Conservation (phyloP, 2,113 vertebrate genomes). For the Pterocles burchelli region DNA sequence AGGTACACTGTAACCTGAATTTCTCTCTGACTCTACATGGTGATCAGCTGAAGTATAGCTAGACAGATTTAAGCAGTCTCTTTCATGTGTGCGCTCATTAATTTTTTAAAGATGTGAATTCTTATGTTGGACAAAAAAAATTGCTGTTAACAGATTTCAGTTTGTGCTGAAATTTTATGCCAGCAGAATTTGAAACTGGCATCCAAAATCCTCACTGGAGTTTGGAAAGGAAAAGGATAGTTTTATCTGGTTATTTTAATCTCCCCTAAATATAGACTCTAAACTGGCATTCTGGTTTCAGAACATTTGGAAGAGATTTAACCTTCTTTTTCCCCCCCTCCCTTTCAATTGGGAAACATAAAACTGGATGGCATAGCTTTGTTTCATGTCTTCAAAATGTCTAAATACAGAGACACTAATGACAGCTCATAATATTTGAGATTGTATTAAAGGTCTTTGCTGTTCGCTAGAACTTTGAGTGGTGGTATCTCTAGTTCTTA, state of each 20-base stretch:
- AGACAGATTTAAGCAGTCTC: not conserved
- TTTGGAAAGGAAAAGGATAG: not conserved
- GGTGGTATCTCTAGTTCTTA: not conserved
- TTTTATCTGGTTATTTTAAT: constrained; percentile 7
- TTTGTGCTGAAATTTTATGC: not conserved
- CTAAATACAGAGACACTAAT: not conserved
- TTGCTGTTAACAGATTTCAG: not conserved
- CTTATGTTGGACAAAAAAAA: not conserved
- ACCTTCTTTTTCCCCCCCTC: not conserved
- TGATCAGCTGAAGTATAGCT: not conserved
- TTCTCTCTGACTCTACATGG: not conserved
- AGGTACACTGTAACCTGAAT: not conserved
- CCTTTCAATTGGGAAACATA: not conserved
- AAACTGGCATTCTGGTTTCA: not conserved
- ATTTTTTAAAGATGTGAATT: not conserved
- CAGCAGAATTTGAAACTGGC: not conserved
- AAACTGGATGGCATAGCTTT: not conserved
- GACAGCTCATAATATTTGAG: not conserved
- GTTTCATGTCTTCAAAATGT: not conserved
- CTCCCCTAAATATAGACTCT: not conserved
- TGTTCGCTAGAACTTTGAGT: not conserved
- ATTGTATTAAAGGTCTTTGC: not conserved
- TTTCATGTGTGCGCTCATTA: not conserved
- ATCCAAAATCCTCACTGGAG: not conserved
- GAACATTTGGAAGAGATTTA: constrained; percentile 7